Percentiles rank a stretch among this genome's conserved stretches.
phyloP scores from a whole-genome alignment of 2,888 invertebrate genomes.

The Drosophila niveifrons region DNA sequence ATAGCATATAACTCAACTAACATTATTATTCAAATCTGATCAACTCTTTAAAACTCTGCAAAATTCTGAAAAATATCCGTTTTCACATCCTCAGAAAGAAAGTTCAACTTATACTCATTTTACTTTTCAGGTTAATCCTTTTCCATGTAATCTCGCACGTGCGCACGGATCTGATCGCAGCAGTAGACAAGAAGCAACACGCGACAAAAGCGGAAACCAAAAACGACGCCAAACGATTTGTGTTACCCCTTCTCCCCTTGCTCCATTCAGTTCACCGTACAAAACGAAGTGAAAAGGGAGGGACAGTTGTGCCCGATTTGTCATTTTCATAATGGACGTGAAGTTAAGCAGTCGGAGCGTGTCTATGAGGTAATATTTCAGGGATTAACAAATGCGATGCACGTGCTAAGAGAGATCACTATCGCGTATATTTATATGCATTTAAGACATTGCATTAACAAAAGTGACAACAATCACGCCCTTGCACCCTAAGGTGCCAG shows the following conservation, averaged over 20 bases:
- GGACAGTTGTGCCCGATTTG: constrained; percentile 72
- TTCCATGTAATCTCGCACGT: constrained; percentile 68
- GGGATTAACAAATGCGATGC: constrained; percentile 61
- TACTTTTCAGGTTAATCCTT: constrained; percentile 66
- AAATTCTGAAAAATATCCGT: not conserved
- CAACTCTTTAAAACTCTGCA: not conserved
- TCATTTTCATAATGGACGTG: constrained; percentile 76
- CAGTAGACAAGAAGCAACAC: constrained; percentile 3
- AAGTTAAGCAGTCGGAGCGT: constrained; percentile 66
- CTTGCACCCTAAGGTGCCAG: not conserved
- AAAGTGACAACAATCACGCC: constrained; percentile 27
- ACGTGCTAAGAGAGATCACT: constrained; percentile 61
- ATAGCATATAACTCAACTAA: not conserved
- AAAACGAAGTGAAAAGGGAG: not conserved
- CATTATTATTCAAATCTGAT: too few relatives aligned
- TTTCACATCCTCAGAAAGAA: constrained; percentile 17
- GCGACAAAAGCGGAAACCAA: constrained; percentile 49
- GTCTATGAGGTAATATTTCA: constrained; percentile 53
- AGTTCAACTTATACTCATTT: constrained; percentile 33
- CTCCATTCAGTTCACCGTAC: not conserved
- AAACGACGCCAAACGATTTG: constrained; percentile 58
- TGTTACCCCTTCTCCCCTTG: constrained; percentile 25
- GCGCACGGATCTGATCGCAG: constrained; percentile 30
- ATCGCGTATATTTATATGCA: constrained; percentile 68
- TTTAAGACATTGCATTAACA: constrained; percentile 60